These are phyloP conservation scores for Andrena camellia DNA, from an alignment of 2,888 invertebrate genomes.

Conservation along the genomic window DNA sequence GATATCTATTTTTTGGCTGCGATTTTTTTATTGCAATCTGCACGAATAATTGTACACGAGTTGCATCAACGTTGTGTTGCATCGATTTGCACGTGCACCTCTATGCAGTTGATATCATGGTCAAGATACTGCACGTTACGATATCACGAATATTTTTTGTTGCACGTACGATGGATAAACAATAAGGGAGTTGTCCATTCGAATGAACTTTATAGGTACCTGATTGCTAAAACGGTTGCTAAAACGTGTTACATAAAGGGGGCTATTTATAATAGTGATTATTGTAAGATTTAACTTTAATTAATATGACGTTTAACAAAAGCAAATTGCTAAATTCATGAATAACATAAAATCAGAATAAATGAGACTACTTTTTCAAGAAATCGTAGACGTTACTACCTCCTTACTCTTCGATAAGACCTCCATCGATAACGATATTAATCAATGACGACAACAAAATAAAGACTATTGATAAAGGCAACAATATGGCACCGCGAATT, in stretches of 20 bases:
- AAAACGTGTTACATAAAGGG: not conserved
- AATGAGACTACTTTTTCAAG: not conserved
- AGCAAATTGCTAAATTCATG: not conserved
- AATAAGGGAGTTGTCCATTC: conserved; percentile 11
- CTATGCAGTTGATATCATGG: not conserved
- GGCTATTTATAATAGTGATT: not conserved
- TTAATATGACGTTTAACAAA: not conserved
- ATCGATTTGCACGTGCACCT: not conserved
- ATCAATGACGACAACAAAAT: not conserved
- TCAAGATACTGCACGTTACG: not conserved
- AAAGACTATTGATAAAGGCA: not conserved
- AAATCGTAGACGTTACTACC: not conserved
- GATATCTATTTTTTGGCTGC: too few relatives aligned
- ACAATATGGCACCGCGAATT: not conserved
- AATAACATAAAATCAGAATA: not conserved
- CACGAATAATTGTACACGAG: not conserved
- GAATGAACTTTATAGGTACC: not conserved
- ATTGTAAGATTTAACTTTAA: too few relatives aligned
- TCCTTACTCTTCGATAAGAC: not conserved
- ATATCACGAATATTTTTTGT: conserved; percentile 13
- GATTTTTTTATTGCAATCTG: not conserved
- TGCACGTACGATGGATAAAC: not conserved
- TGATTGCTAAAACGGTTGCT: not conserved
- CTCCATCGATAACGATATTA: not conserved
- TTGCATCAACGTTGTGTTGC: not conserved